Percentiles rank a stretch among this genome's conserved stretches.
These are phyloP conservation scores for Euphydryas editha DNA, from an alignment of 2,888 invertebrate species.

Conservation along the genomic window DNA sequence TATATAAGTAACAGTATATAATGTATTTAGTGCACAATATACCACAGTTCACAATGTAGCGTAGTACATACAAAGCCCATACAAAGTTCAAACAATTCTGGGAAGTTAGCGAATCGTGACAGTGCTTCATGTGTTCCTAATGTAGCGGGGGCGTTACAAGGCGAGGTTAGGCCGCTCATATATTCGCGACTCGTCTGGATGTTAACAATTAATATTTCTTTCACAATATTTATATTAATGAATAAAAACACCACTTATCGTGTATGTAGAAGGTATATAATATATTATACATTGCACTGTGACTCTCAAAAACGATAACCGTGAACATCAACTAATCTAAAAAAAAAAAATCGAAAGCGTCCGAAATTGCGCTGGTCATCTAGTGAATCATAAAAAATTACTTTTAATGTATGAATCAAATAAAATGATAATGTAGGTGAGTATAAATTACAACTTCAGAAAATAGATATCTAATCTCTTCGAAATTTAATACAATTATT, in stretches of 20 bases:
- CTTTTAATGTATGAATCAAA: too few species aligned
- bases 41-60: neutral
- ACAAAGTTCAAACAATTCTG: constrained; percentile 24
- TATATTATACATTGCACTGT: too few species aligned
- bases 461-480: neutral
- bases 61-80: neutral
- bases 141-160: constrained; percentile 13
- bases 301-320: too few species aligned
- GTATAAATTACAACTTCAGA: neutral
- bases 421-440: too few species aligned
- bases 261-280: too few species aligned
- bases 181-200: neutral
- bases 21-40: constrained; percentile 3
- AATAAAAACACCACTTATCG: too few species aligned
- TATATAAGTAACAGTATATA: neutral
- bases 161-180: neutral
- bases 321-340: too few species aligned
- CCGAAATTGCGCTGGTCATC: too few species aligned
- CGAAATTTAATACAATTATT: too few species aligned
- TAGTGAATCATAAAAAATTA: too few species aligned
- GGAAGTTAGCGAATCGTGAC: constrained; percentile 18
- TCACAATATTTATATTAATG: too few species aligned
- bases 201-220: neutral
- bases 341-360: too few species aligned
- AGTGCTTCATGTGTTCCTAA: constrained; percentile 23